phyloP scores from a whole-genome alignment of 2,797 vertebrate species.

The Eutrigla gurnardus region DNA sequence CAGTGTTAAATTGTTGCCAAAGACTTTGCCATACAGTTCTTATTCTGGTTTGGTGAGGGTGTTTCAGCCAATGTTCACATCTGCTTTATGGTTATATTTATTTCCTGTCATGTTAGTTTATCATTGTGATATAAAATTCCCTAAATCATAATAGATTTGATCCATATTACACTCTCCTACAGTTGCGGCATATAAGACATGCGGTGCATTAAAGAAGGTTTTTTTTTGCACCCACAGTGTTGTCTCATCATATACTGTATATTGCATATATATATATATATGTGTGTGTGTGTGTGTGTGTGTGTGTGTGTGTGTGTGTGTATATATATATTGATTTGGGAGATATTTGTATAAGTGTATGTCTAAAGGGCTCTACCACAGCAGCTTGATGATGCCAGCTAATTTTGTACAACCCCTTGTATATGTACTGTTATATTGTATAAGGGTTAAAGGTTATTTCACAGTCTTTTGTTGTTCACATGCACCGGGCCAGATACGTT shows the following conservation, averaged over 20 bases:
- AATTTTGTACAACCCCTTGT: not conserved
- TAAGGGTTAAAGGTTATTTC: not conserved
- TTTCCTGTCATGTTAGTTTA: not conserved
- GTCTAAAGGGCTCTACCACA: not conserved
- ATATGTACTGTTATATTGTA: not conserved
- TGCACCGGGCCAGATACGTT: not conserved
- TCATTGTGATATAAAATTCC: not conserved
- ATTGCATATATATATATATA: not conserved
- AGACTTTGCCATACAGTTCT: not conserved
- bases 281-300: too few relatives aligned
- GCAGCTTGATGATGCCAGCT: not conserved
- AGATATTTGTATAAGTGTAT: not conserved
- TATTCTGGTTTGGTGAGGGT: not conserved
- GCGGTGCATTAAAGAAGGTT: not conserved
- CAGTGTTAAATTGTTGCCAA: not conserved
- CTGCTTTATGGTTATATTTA: not conserved
- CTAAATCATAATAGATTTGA: not conserved
- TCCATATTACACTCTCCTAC: not conserved
- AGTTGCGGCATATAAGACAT: not conserved
- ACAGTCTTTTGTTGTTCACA: slow-evolving; percentile 7
- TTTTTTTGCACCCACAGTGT: not conserved
- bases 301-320: too few relatives aligned
- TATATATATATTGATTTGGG: too few relatives aligned
- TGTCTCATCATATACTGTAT: not conserved
- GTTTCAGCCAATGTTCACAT: not conserved